Percentiles rank a stretch among this genome's conserved stretches.
phyloP scores from a whole-genome alignment of 2,888 invertebrate genomes.

The Ceraclea dissimilis region DNA sequence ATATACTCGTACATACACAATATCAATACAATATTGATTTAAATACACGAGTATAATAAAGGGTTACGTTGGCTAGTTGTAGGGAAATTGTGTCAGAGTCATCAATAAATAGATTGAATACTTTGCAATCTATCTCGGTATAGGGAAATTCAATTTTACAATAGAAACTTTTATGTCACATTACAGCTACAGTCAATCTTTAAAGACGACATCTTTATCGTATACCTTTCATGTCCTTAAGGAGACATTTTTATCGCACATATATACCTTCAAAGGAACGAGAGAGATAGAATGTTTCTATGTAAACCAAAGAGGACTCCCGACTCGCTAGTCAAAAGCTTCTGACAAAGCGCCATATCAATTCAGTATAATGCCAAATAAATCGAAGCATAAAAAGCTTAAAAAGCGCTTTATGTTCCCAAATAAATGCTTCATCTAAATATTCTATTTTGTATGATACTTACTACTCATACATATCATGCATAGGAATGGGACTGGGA shows the following conservation, averaged over 20 bases:
- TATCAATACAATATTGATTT: too few species aligned
- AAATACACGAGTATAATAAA: not conserved
- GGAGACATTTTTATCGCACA: conserved; percentile 23
- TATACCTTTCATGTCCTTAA: conserved; percentile 10
- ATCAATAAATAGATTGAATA: conserved; percentile 9
- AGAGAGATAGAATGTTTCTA: conserved; percentile 1
- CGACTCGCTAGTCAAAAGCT: conserved; percentile 19
- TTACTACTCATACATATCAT: not conserved
- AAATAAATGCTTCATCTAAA: conserved; percentile 24
- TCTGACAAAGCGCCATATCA: conserved; percentile 23
- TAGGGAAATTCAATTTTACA: conserved; percentile 17
- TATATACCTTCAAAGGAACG: conserved; percentile 16
- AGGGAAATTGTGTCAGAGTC: not conserved
- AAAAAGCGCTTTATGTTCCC: conserved; percentile 21
- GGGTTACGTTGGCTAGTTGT: not conserved
- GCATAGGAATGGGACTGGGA: conserved; percentile 13
- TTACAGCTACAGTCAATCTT: conserved; percentile 10
- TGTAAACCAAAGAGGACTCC: conserved; percentile 6
- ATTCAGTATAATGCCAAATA: conserved; percentile 25
- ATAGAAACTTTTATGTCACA: conserved; percentile 16
- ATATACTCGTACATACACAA: too few species aligned
- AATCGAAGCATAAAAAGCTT: conserved; percentile 25
- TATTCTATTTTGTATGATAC: conserved; percentile 19
- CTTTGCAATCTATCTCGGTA: conserved; percentile 6
- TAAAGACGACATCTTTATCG: not conserved